Evolutionary conservation across 2,797 vertebrate species (phyloP), one percentile per base, ranked within the genome.

Genomic region (Tragopan temminckii): DNA sequence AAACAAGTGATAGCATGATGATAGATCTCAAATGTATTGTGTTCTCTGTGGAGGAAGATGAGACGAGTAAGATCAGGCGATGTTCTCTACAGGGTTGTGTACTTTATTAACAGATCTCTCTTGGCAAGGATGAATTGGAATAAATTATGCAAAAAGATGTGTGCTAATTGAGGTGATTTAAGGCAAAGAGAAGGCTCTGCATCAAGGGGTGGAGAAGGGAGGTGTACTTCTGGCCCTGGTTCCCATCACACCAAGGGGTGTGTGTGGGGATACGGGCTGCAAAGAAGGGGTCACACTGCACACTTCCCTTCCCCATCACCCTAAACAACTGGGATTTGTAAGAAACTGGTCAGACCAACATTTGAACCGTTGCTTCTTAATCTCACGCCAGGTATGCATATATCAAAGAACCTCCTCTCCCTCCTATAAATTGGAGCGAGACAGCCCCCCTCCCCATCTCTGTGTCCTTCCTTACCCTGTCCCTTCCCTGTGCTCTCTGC

Each of bases 251-350:
- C n/a, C 12, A 13, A 21, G 17, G 58, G 58, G 33, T 36, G 58
- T 19, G 8, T 20, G 21, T 33, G 23, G 20, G 59, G 59, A 29
- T 38, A 33, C 2, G 21, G 53, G 48, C 53, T 43, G 19, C 0
- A 6, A 9, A 8, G 18, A n/a, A 45, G 29, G 17, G 27, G 6
- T 10, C 48, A 23, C 2, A 0, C 5, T 11, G 1, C 18, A 43
- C 42, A 19, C 18, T 43, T 43, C 42, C 13, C 42, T 42, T 17
- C 42, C 42, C 17, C 42, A 43, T 43, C 42, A 43, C 18, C 42
- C 42, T 43, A 9, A 43, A 43, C 42, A 43, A 43, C 17, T 43
- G 4, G 42, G 42, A 43, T 43, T 43, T 43, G 42, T 19, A 43
- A 43, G 18, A 18, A 43, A 43, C 17, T 43, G 42, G 17, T 18